Evolutionary conservation across 1,140 invertebrate species (phyloP), one percentile per base, ranked within the genome.

Genomic region (Argopecten irradians): DNA sequence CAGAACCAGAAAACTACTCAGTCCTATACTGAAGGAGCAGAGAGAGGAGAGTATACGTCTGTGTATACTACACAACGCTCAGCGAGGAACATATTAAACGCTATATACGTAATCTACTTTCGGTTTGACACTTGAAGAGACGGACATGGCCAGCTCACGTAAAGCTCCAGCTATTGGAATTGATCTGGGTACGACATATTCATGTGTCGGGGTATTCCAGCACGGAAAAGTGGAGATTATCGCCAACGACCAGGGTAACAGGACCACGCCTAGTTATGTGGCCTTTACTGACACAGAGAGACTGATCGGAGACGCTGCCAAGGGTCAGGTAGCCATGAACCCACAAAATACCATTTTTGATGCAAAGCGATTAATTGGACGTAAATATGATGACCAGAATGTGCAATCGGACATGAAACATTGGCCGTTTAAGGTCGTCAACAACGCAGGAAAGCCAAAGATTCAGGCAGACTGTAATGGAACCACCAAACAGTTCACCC

Each of bases 291-390:
- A 98, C 84, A 97, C 97, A 0, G 98, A 99, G 94, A 95, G 98
- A 43, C 96, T 99, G 13, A 97, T 98, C 89, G 98, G 98, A 33
- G 98, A 98, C 94, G 96, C 96, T 0, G 96, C 96, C 46, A 96
- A 97, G 94, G 97, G 96, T 90, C 96, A 96, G 92, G 95, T 96
- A 35, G 96, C 96, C 71, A 98, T 98, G 97, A 99, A 99, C 95
- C 98, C 98, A 89, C 97, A 97, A 94, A 99, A 99, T 96, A 99
- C 98, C 89, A 98, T 99, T 95, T 99, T 99, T 96, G 96, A 96
- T 90, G 96, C 96, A 33, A 96, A 96, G 96, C 97, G 98, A 95
- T 96, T 99, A 91, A 99, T 99, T 95, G 98, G 98, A 85, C 97
- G 98, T 94, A 97, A 98, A 91, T 99, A 98, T 94, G 98, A 99